These are phyloP conservation scores for Thalassoma bifasciatum DNA, from an alignment of 2,113 vertebrate genomes.

Conservation along the genomic window DNA sequence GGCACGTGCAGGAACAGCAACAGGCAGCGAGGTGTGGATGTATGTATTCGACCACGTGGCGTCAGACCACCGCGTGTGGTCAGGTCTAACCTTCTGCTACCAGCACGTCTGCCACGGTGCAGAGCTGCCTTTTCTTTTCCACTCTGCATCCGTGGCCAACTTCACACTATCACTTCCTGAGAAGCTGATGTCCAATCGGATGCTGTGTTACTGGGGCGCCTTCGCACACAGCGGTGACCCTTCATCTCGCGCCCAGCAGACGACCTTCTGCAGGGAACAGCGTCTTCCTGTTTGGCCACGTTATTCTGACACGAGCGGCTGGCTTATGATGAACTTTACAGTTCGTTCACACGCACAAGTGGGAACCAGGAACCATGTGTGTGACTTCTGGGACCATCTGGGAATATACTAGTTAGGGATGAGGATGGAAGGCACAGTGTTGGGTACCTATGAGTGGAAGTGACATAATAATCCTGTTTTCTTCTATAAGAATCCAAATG, in stretches of 20 bases:
- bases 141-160: conserved; percentile 78
- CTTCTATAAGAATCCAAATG: neutral
- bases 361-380: conserved; percentile 72
- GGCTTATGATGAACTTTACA: conserved; percentile 82
- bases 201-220: conserved; percentile 83
- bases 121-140: conserved; percentile 83
- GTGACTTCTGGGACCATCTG: conserved; percentile 85
- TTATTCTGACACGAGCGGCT: conserved; percentile 68
- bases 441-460: neutral
- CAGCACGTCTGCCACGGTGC: conserved; percentile 80
- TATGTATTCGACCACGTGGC: conserved; percentile 82
- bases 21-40: conserved; percentile 74
- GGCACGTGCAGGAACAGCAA: conserved; percentile 48
- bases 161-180: conserved; percentile 74
- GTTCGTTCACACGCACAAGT: conserved; percentile 73
- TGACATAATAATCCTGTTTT: neutral
- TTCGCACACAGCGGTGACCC: conserved; percentile 81
- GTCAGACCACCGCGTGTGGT: conserved; percentile 77
- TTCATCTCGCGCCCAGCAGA: conserved; percentile 64
- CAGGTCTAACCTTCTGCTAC: conserved; percentile 78
- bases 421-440: neutral
- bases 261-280: conserved; percentile 76
- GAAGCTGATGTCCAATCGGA: conserved; percentile 78
- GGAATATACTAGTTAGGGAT: conserved; percentile 72
- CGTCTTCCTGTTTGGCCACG: conserved; percentile 71